A percentile compares a stretch with the other conserved stretches of the same genome.
Evolutionary conservation across 2,113 vertebrate genomes (phyloP).

Genomic region (Sula dactylatra): DNA sequence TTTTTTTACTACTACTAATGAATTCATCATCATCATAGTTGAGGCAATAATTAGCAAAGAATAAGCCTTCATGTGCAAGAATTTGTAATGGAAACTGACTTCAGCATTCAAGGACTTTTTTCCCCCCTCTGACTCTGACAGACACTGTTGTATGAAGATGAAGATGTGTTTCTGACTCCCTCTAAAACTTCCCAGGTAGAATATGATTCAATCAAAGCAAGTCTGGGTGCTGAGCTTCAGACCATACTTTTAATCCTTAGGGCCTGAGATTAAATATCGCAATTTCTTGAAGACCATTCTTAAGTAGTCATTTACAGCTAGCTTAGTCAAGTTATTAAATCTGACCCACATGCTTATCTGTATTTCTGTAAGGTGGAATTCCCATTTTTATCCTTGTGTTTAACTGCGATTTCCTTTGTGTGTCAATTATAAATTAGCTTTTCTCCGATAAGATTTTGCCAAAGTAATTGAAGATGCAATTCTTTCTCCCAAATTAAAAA

Average conservation of each 20-base stretch:
- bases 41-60: background rate
- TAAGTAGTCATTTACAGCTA: background rate
- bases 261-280: background rate
- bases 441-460: background rate
- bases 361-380: background rate
- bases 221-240: background rate
- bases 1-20: background rate
- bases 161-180: background rate
- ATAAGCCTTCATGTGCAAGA: background rate
- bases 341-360: fast-evolving
- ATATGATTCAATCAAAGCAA: background rate
- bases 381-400: background rate
- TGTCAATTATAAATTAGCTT: background rate
- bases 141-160: background rate
- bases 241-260: background rate
- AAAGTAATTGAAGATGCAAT: background rate
- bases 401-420: background rate
- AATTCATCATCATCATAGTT: background rate
- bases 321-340: background rate
- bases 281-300: background rate
- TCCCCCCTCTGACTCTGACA: background rate
- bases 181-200: background rate
- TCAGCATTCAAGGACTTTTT: background rate
- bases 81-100: background rate
- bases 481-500: background rate